Percentiles rank a stretch among this genome's conserved stretches.
phyloP scores from a whole-genome alignment of 2,888 invertebrate genomes.

The Oscheius sp. region DNA sequence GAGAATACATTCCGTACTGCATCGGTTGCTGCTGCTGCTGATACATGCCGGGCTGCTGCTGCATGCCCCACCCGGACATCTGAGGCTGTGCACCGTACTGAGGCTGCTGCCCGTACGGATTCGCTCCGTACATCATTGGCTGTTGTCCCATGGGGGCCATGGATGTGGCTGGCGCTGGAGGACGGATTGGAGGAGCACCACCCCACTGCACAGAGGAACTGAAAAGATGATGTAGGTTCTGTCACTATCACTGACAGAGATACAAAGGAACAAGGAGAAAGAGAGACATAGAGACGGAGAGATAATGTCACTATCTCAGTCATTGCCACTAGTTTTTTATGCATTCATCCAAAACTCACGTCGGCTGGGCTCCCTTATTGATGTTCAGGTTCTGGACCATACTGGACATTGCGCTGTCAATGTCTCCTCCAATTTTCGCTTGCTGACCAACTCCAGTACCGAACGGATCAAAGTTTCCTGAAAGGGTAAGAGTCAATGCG shows the following conservation, averaged over 20 bases:
- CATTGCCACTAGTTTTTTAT: too few relatives aligned
- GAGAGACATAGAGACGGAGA: too few relatives aligned
- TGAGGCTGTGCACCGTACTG: conserved; percentile 25
- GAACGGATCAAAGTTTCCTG: conserved; percentile 36
- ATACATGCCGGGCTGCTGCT: conserved; percentile 38
- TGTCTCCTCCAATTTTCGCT: conserved; percentile 41
- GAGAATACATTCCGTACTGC: conserved; percentile 35
- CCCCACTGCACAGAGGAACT: conserved; percentile 46
- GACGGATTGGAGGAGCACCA: conserved; percentile 29
- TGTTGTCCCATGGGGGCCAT: conserved; percentile 17
- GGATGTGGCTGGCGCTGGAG: conserved; percentile 28
- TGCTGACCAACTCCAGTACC: conserved; percentile 31
- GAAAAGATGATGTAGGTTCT: neutral
- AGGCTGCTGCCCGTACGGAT: conserved; percentile 13
- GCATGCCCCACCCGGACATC: conserved; percentile 37
- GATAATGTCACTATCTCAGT: too few relatives aligned
- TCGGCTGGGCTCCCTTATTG: conserved; percentile 33
- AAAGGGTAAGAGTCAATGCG: neutral
- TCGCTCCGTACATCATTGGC: conserved; percentile 24
- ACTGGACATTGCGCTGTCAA: conserved; percentile 51
- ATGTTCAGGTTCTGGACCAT: conserved; percentile 59
- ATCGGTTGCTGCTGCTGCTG: conserved; percentile 30
- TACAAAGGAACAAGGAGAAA: too few relatives aligned
- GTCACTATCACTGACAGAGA: too few relatives aligned
- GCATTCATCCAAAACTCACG: conserved; percentile 2